Evolutionary conservation across 2,888 invertebrate species (phyloP).

Genomic region (Campoplex nolae): DNA sequence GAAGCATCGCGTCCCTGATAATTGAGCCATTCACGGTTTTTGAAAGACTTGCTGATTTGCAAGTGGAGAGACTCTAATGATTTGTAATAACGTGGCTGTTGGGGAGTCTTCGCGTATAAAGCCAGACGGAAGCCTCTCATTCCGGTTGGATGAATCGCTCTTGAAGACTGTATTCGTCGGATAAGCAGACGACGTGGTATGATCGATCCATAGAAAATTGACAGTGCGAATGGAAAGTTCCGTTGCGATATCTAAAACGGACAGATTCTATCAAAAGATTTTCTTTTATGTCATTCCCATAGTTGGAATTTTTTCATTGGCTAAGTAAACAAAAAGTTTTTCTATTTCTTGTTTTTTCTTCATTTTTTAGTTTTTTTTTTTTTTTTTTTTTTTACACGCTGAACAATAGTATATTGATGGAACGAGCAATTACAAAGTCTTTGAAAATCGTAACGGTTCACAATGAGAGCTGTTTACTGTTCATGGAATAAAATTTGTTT

Average conservation of each 20-base stretch:
- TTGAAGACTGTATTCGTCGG: slow-evolving; percentile 7
- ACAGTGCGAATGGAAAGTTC: slow-evolving; percentile 3
- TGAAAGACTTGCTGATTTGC: slow-evolving; percentile 83
- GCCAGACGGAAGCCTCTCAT: slow-evolving; percentile 61
- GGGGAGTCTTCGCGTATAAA: slow-evolving; percentile 54
- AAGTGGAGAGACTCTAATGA: slow-evolving; percentile 81
- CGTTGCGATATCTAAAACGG: not conserved
- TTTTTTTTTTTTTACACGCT: not conserved
- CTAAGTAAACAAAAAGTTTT: not conserved
- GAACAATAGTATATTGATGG: not conserved
- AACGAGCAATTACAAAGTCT: not conserved
- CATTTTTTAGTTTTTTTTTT: not conserved
- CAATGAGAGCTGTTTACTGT: not conserved
- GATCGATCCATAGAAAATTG: slow-evolving; percentile 14
- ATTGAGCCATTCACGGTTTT: slow-evolving; percentile 72
- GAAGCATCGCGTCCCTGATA: slow-evolving; percentile 52
- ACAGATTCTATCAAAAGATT: not conserved
- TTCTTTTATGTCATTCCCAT: not conserved
- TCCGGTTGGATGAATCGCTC: slow-evolving; percentile 36
- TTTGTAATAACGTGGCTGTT: slow-evolving; percentile 81
- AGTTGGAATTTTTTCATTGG: not conserved
- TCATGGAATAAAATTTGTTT: slow-evolving; percentile 71
- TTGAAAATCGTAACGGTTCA: not conserved
- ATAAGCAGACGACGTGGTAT: slow-evolving; percentile 2
- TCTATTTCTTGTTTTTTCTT: not conserved